A percentile compares a stretch with the other conserved stretches of the same genome.
Evolutionary conservation across 2,888 invertebrate genomes (phyloP).

Genomic region (Heliconius ismenius): DNA sequence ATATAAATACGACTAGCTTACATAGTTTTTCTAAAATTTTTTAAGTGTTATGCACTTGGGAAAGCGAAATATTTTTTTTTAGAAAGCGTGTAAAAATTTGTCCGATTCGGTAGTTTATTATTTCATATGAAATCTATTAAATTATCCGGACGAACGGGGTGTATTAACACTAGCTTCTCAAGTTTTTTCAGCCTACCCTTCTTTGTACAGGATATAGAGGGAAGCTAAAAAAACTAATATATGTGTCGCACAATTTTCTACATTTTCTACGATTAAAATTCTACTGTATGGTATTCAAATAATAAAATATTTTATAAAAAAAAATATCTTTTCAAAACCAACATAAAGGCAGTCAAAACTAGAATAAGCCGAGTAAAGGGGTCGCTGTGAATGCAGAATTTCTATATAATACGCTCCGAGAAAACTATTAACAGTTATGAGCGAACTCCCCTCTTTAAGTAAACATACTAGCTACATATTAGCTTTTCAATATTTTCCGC

Average conservation of each 20-base stretch:
- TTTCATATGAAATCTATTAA: too few relatives aligned
- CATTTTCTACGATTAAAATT: too few relatives aligned
- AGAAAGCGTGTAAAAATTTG: too few relatives aligned
- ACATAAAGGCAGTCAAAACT: constrained; percentile 34
- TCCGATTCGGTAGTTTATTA: too few relatives aligned
- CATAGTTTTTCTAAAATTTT: too few relatives aligned
- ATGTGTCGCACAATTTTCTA: too few relatives aligned
- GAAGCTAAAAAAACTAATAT: background rate
- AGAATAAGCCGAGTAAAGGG: constrained; percentile 34
- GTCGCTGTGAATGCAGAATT: constrained; percentile 35
- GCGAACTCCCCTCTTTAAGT: constrained; percentile 16
- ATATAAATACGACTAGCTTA: too few relatives aligned
- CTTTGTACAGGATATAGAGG: background rate
- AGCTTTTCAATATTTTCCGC: too few relatives aligned
- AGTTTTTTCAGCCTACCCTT: background rate
- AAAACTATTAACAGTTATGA: constrained; percentile 25
- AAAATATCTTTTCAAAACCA: constrained; percentile 21
- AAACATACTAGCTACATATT: background rate
- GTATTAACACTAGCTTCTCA: background rate
- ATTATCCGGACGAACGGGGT: background rate
- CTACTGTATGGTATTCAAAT: too few relatives aligned
- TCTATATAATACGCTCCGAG: constrained; percentile 28
- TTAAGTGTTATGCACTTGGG: too few relatives aligned
- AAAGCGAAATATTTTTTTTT: too few relatives aligned
- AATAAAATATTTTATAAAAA: too few relatives aligned